Conservation (phyloP, 2,888 invertebrate genomes). For the Odontothrips loti region DNA sequence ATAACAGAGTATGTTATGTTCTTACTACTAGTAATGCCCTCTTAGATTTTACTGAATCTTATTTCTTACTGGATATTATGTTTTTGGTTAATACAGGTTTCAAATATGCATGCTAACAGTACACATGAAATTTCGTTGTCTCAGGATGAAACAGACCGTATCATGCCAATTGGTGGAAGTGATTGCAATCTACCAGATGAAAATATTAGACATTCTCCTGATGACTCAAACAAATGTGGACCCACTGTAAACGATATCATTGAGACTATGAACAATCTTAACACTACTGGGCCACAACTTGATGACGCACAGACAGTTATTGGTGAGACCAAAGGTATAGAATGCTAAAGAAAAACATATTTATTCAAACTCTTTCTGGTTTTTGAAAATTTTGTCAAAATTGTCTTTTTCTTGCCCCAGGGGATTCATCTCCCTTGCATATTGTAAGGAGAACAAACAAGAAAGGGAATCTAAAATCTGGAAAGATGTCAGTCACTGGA, state of each 20-base stretch:
- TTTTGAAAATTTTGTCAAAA: not conserved
- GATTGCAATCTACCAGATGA: not conserved
- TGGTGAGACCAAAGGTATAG: constrained; percentile 19
- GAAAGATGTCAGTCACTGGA: constrained; percentile 52
- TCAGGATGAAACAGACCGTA: constrained; percentile 27
- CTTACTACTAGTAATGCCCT: not conserved
- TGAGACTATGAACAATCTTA: constrained; percentile 27
- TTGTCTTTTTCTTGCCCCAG: not conserved
- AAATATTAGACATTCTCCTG: not conserved
- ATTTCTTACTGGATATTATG: not conserved
- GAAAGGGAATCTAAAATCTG: constrained; percentile 71
- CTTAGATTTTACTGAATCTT: no score
- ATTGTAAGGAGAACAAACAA: constrained; percentile 48
- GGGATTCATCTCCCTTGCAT: constrained; percentile 30
- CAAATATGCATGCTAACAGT: not conserved
- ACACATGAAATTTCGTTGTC: not conserved
- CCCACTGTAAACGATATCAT: not conserved
- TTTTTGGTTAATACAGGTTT: not conserved
- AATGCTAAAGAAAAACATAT: not conserved
- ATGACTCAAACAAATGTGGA: not conserved
- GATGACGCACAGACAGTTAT: not conserved
- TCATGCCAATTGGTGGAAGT: not conserved
- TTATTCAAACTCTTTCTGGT: not conserved
- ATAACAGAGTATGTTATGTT: not conserved
- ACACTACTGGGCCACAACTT: not conserved